These are phyloP conservation scores for Aleiodes leptofemur DNA, from an alignment of 2,888 invertebrate genomes.

Conservation along the genomic window DNA sequence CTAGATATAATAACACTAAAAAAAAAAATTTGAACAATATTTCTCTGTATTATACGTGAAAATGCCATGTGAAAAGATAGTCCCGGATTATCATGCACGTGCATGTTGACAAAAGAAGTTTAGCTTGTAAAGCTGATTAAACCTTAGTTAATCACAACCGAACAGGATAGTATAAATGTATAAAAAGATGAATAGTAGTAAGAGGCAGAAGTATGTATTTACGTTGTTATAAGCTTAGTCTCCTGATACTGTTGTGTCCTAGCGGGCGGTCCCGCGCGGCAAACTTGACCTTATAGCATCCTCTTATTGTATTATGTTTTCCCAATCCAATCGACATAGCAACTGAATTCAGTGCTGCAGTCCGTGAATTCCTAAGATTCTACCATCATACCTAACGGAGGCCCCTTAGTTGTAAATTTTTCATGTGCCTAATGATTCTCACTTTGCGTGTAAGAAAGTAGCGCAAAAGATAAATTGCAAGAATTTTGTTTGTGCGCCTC, in stretches of 20 bases:
- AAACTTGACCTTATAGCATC: slow-evolving; percentile 56
- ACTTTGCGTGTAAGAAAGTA: slow-evolving; percentile 14
- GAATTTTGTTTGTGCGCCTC: too few relatives aligned
- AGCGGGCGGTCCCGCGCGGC: slow-evolving; percentile 72
- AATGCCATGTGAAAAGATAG: slow-evolving; percentile 62
- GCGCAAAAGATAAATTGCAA: neutral
- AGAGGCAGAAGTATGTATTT: neutral
- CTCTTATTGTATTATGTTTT: slow-evolving; percentile 46
- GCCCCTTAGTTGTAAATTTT: slow-evolving; percentile 32
- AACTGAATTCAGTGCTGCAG: slow-evolving; percentile 73
- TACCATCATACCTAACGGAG: slow-evolving; percentile 61
- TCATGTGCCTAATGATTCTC: slow-evolving; percentile 53
- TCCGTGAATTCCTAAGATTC: slow-evolving; percentile 71
- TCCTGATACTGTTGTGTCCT: slow-evolving; percentile 60
- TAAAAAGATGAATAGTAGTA: slow-evolving; percentile 29
- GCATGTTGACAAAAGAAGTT: slow-evolving; percentile 74
- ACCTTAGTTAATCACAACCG: slow-evolving; percentile 74
- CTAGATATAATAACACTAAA: neutral
- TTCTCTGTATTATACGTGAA: slow-evolving; percentile 8
- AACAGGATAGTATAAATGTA: slow-evolving; percentile 62
- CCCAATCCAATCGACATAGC: slow-evolving; percentile 67
- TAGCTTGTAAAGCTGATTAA: slow-evolving; percentile 75
- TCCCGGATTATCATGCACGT: slow-evolving; percentile 73
- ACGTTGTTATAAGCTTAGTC: slow-evolving; percentile 49
- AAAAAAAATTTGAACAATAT: slow-evolving; percentile 13